A percentile compares a stretch with the other conserved stretches of the same genome.
Conservation (phyloP, 2,888 invertebrate genomes). For the Agrotis ipsilon region DNA sequence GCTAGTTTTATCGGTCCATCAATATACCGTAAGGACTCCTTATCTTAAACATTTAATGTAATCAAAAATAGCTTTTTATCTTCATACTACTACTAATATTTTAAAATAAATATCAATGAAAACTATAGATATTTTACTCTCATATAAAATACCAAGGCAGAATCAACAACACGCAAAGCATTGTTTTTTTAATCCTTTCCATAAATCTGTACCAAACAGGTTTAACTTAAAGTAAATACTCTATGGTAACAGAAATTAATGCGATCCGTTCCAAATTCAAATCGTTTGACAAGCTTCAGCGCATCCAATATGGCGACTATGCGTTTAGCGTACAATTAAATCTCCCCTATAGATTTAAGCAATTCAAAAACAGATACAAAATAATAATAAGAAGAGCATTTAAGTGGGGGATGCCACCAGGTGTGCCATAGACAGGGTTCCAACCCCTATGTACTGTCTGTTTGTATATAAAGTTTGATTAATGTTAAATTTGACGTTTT, state of each 20-base stretch:
- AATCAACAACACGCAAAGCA: not conserved
- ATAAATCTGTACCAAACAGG: conserved; percentile 47
- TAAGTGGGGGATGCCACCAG: conserved; percentile 85
- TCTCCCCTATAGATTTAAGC: conserved; percentile 86
- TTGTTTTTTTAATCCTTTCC: conserved; percentile 37
- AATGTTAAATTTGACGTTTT: conserved; percentile 74
- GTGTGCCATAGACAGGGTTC: conserved; percentile 83
- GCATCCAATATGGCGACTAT: conserved; percentile 82
- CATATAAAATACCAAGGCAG: conserved; percentile 4
- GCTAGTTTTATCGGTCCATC: not conserved
- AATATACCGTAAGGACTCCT: not conserved
- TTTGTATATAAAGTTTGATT: conserved; percentile 77
- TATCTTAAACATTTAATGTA: not conserved
- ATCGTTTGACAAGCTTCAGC: conserved; percentile 77
- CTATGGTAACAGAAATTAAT: conserved; percentile 58
- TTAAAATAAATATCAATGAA: conserved; percentile 4
- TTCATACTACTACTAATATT: not conserved
- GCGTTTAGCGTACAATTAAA: conserved; percentile 89
- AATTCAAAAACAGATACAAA: conserved; percentile 91
- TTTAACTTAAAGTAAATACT: conserved; percentile 60
- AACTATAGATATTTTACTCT: not conserved
- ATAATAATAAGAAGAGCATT: conserved; percentile 87
- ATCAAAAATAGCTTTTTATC: not conserved
- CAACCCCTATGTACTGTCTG: conserved; percentile 83
- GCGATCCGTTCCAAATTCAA: conserved; percentile 69